phyloP scores from a whole-genome alignment of 2,113 vertebrate species.

The Apistogramma diplotaenia region DNA sequence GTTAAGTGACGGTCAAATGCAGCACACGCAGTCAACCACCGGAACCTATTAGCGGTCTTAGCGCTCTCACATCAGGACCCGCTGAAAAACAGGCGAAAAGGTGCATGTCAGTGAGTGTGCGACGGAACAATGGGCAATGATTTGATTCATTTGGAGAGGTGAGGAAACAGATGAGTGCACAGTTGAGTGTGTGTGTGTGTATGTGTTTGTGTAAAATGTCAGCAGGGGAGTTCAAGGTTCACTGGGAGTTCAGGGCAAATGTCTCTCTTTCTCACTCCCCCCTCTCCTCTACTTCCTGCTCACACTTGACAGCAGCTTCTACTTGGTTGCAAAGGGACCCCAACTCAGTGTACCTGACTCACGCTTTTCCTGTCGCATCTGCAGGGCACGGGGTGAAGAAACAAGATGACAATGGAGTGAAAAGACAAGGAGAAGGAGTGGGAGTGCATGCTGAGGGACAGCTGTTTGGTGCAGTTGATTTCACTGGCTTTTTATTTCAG shows the following conservation, averaged over 20 bases:
- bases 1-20: constrained; percentile 42
- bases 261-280: neutral
- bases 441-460: neutral
- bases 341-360: constrained; percentile 30
- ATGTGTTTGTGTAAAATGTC: constrained; percentile 44
- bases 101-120: neutral
- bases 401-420: neutral
- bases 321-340: constrained; percentile 27
- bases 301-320: constrained; percentile 42
- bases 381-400: neutral
- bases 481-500: constrained; percentile 36
- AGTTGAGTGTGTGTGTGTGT: neutral
- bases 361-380: constrained; percentile 16
- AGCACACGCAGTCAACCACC: neutral
- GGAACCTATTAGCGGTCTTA: constrained; percentile 34
- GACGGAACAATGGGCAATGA: neutral
- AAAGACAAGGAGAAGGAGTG: neutral
- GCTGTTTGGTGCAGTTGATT: constrained; percentile 30
- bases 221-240: constrained; percentile 42
- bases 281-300: neutral
- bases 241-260: constrained; percentile 49
- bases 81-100: neutral
- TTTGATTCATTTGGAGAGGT: constrained; percentile 18
- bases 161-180: neutral
- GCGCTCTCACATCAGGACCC: neutral